These are phyloP conservation scores for Drosophila parthenogenetica DNA, from an alignment of 2,888 invertebrate genomes.

Conservation along the genomic window DNA sequence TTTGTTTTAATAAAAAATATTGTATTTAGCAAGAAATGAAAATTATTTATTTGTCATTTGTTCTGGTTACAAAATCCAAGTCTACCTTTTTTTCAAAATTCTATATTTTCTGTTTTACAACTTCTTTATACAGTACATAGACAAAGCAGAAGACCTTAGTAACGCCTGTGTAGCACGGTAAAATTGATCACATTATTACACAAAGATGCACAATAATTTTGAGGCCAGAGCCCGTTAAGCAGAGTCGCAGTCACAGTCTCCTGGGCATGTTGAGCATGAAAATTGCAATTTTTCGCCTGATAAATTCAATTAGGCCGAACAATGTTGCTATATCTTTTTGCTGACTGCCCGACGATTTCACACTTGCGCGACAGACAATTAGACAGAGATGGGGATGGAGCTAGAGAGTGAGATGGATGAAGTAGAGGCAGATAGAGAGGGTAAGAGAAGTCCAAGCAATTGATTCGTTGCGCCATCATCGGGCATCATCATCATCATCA, in stretches of 20 bases:
- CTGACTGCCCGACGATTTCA: slow-evolving; percentile 31
- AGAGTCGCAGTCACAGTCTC: neutral
- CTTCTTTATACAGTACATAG: neutral
- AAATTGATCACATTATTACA: slow-evolving; percentile 72
- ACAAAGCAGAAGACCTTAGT: slow-evolving; percentile 13
- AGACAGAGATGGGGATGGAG: neutral
- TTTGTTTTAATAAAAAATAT: no score
- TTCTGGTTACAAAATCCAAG: no score
- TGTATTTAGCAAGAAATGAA: no score
- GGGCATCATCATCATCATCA: slow-evolving; percentile 39
- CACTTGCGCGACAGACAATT: slow-evolving; percentile 35
- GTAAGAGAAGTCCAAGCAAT: slow-evolving; percentile 42
- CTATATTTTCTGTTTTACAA: no score
- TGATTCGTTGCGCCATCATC: slow-evolving; percentile 72
- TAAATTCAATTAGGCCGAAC: slow-evolving; percentile 60
- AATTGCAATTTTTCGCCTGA: slow-evolving; percentile 74
- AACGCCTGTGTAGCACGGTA: slow-evolving; percentile 39
- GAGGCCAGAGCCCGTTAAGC: slow-evolving; percentile 20
- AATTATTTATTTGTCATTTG: no score
- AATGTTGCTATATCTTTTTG: slow-evolving; percentile 52
- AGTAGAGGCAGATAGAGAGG: neutral
- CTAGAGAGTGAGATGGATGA: no score
- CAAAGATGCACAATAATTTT: slow-evolving; percentile 48
- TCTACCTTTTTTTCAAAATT: no score
- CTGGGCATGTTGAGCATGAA: slow-evolving; percentile 60